A percentile compares a stretch with the other conserved stretches of the same genome.
Conservation (phyloP, 2,888 invertebrate genomes). For the Hemaris fuciformis region DNA sequence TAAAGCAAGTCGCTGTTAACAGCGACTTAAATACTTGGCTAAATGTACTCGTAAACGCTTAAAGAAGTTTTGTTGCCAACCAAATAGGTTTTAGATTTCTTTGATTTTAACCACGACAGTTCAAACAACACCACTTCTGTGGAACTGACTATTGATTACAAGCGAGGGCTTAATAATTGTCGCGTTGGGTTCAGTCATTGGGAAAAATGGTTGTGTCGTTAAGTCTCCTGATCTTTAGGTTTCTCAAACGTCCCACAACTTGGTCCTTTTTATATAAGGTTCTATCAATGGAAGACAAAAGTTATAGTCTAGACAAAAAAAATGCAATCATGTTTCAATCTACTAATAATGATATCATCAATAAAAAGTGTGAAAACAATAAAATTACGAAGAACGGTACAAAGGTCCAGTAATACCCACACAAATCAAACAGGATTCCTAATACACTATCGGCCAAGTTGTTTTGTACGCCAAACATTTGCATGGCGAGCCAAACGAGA, state of each 20-base stretch:
- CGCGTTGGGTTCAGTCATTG: no score
- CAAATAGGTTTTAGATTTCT: no score
- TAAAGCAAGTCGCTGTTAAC: background rate
- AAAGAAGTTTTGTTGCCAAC: background rate
- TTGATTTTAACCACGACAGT: no score
- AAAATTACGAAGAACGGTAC: conserved; percentile 30
- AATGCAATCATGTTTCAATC: background rate
- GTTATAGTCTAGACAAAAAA: background rate
- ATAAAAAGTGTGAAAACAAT: background rate
- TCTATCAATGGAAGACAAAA: no score
- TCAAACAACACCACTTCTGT: no score
- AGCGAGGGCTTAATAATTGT: no score
- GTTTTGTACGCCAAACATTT: conserved; percentile 65
- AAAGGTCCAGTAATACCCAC: conserved; percentile 67
- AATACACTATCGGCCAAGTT: conserved; percentile 62
- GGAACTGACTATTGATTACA: no score
- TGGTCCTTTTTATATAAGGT: no score
- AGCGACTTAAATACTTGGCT: background rate
- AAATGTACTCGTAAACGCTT: background rate
- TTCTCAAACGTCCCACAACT: no score
- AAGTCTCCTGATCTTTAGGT: no score
- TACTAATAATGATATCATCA: background rate
- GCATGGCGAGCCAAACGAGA: conserved; percentile 63
- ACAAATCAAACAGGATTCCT: conserved; percentile 74
- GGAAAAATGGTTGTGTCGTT: no score